Conservation (phyloP, 2,888 invertebrate genomes). For the Zootermopsis nevadensis region DNA sequence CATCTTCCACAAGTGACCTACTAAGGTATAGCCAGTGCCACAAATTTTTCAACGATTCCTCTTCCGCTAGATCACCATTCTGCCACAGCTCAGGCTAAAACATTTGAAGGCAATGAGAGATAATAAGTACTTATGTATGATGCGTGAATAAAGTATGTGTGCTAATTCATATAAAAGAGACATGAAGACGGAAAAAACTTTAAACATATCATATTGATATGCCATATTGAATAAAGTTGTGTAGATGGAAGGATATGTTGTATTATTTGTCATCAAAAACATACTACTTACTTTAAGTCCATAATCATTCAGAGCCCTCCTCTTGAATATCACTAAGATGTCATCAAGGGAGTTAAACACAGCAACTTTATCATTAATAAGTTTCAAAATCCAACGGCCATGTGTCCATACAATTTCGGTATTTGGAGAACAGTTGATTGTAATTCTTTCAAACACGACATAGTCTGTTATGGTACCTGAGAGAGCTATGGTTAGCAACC, state of each 20-base stretch:
- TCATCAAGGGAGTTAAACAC: slow-evolving; percentile 72
- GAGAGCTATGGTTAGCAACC: slow-evolving; percentile 76
- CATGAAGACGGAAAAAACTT: too few species aligned
- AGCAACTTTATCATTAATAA: slow-evolving; percentile 66
- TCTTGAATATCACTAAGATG: slow-evolving; percentile 78
- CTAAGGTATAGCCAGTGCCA: slow-evolving; percentile 87
- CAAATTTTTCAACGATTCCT: slow-evolving; percentile 76
- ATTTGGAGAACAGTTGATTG: slow-evolving; percentile 82
- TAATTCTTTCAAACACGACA: slow-evolving; percentile 83
- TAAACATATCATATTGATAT: too few species aligned
- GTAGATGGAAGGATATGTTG: too few species aligned
- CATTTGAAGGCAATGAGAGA: slow-evolving; percentile 15
- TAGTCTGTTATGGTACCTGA: slow-evolving; percentile 76
- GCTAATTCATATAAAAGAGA: too few species aligned
- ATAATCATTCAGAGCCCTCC: slow-evolving; percentile 78
- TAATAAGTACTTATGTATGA: too few species aligned
- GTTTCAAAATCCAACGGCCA: slow-evolving; percentile 74
- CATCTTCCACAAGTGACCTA: slow-evolving; percentile 76
- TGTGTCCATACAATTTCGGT: slow-evolving; percentile 81
- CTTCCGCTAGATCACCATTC: slow-evolving; percentile 79
- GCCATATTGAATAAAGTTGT: too few species aligned
- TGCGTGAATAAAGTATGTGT: too few species aligned
- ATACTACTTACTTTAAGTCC: slow-evolving; percentile 75
- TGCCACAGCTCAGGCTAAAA: slow-evolving; percentile 77
- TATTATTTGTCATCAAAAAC: too few species aligned